These are phyloP conservation scores for Bubo bubo DNA, from an alignment of 2,113 vertebrate species.

Conservation along the genomic window DNA sequence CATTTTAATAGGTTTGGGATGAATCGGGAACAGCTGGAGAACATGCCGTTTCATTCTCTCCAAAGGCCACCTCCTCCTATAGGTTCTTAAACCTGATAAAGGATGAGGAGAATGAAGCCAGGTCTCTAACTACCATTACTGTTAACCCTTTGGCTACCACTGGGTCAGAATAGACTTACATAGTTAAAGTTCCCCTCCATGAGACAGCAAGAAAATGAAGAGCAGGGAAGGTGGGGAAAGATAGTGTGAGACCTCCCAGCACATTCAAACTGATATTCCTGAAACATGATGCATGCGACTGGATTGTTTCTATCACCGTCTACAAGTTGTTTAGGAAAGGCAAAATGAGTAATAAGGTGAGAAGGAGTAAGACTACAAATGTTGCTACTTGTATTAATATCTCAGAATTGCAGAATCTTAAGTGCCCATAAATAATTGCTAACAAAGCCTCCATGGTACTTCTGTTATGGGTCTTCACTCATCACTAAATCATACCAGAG, in stretches of 20 bases:
- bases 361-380: background rate
- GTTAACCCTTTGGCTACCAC: background rate
- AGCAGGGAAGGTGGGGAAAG: background rate
- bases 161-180: background rate
- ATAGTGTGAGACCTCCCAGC: background rate
- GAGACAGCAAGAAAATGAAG: background rate
- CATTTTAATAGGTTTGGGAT: background rate
- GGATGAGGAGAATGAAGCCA: background rate
- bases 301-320: background rate
- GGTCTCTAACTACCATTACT: background rate
- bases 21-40: background rate
- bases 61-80: background rate
- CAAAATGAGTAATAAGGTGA: background rate
- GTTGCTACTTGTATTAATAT: background rate
- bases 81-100: background rate
- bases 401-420: background rate
- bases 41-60: fast-evolving
- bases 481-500: background rate
- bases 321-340: background rate
- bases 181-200: background rate
- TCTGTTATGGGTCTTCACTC: background rate
- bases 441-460: background rate
- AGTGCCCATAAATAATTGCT: background rate
- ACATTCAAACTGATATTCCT: background rate
- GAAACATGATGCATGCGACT: fast-evolving